Conservation (phyloP, 2,113 vertebrate genomes). For the Xerus inauris region DNA sequence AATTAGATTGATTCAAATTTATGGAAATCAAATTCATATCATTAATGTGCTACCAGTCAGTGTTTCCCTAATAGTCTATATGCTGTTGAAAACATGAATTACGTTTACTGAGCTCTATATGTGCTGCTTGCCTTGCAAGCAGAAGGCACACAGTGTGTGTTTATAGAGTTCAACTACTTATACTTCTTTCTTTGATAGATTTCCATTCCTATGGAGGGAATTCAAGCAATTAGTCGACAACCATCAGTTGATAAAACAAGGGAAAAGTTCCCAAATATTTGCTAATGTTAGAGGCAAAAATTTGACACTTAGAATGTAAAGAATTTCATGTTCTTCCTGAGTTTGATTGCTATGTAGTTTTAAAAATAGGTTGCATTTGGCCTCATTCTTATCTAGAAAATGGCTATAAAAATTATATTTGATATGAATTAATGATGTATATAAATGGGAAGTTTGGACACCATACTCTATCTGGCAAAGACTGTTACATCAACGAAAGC, state of each 20-base stretch:
- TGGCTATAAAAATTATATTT: neutral
- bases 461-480: neutral
- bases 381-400: constrained; percentile 17
- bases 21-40: neutral
- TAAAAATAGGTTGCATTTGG: neutral
- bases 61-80: neutral
- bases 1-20: constrained; percentile 26
- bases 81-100: neutral
- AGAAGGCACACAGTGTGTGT: neutral
- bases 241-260: constrained; percentile 25
- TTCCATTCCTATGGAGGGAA: neutral
- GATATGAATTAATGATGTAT: constrained; percentile 36
- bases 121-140: neutral
- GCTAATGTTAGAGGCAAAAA: neutral
- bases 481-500: neutral
- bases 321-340: neutral
- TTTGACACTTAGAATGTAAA: neutral
- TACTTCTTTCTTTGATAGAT: neutral
- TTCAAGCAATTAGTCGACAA: neutral
- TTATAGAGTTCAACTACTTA: neutral
- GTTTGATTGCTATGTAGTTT: neutral
- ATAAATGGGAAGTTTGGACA: neutral
- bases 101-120: neutral
- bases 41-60: neutral
- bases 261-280: neutral